These are phyloP conservation scores for Prochilodus magdalenae DNA, from an alignment of 2,113 vertebrate species.

Conservation along the genomic window DNA sequence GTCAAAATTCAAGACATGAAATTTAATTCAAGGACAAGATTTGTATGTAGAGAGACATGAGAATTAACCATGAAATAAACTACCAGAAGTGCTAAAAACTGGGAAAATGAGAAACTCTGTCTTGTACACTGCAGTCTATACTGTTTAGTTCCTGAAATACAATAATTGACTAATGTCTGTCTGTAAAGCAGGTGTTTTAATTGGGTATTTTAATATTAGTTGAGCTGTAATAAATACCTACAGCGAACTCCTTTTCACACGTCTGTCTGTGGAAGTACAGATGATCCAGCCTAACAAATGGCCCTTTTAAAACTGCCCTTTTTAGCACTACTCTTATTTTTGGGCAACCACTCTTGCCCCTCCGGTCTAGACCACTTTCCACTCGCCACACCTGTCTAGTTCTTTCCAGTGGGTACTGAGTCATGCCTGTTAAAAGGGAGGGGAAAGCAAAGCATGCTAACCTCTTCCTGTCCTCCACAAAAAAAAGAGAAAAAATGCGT, in stretches of 20 bases:
- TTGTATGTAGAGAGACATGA: too few species aligned
- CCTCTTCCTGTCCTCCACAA: background rate
- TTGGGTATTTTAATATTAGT: too few species aligned
- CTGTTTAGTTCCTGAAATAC: too few species aligned
- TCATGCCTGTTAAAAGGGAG: background rate
- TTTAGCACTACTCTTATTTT: conserved; percentile 14
- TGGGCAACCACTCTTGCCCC: background rate
- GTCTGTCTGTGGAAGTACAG: background rate
- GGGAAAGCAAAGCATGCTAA: conserved; percentile 35
- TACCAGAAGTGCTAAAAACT: too few species aligned
- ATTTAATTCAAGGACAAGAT: too few species aligned
- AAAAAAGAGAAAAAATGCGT: background rate
- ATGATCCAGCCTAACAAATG: background rate
- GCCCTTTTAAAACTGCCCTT: background rate
- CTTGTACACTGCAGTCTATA: too few species aligned
- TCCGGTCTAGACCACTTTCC: background rate
- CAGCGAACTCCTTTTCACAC: background rate
- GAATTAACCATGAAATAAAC: too few species aligned
- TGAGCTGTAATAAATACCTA: background rate
- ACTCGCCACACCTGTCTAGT: conserved; percentile 52
- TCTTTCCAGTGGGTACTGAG: conserved; percentile 27
- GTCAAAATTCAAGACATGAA: too few species aligned
- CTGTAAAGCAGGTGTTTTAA: background rate
- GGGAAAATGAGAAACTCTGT: too few species aligned
- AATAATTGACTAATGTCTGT: too few species aligned